phyloP scores from a whole-genome alignment of 2,888 invertebrate genomes.

The Neoitamus cyanurus region DNA sequence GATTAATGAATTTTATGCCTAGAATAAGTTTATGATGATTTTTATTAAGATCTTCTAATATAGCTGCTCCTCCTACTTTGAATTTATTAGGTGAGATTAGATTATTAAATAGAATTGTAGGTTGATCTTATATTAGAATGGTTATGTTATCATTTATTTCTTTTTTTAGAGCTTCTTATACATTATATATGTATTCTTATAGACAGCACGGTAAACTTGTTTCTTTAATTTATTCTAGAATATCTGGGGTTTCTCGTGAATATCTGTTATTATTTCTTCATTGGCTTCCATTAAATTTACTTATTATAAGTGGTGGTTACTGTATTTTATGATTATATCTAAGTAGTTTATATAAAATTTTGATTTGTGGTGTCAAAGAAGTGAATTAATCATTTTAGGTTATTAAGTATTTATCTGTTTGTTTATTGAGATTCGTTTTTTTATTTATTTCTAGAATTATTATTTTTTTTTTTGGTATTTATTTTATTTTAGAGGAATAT shows the following conservation, averaged over 20 bases:
- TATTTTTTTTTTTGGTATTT: slow-evolving; percentile 63
- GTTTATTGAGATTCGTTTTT: slow-evolving; percentile 68
- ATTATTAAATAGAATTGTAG: slow-evolving; percentile 72
- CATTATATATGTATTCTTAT: slow-evolving; percentile 73
- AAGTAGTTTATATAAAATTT: slow-evolving; percentile 76
- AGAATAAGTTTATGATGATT: slow-evolving; percentile 74
- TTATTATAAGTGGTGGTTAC: slow-evolving; percentile 70
- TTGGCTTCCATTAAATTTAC: slow-evolving; percentile 74
- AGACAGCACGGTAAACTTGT: slow-evolving; percentile 72
- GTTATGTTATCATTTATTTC: slow-evolving; percentile 70
- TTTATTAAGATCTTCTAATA: slow-evolving; percentile 72
- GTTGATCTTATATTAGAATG: slow-evolving; percentile 68
- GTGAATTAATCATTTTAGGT: slow-evolving; percentile 69
- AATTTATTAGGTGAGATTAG: slow-evolving; percentile 77
- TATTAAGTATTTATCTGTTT: slow-evolving; percentile 68
- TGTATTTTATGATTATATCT: slow-evolving; percentile 69
- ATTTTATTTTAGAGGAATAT: slow-evolving; percentile 68
- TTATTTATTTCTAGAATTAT: slow-evolving; percentile 67
- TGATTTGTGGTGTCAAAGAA: slow-evolving; percentile 76
- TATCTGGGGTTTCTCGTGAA: slow-evolving; percentile 68
- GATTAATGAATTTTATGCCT: slow-evolving; percentile 72
- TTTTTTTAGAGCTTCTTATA: slow-evolving; percentile 76
- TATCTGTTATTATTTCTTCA: slow-evolving; percentile 73
- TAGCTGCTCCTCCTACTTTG: slow-evolving; percentile 75
- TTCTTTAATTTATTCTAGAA: slow-evolving; percentile 69